Base-by-base conservation (phyloP, 2,113 vertebrate species). In the Symphodus melops region DNA sequence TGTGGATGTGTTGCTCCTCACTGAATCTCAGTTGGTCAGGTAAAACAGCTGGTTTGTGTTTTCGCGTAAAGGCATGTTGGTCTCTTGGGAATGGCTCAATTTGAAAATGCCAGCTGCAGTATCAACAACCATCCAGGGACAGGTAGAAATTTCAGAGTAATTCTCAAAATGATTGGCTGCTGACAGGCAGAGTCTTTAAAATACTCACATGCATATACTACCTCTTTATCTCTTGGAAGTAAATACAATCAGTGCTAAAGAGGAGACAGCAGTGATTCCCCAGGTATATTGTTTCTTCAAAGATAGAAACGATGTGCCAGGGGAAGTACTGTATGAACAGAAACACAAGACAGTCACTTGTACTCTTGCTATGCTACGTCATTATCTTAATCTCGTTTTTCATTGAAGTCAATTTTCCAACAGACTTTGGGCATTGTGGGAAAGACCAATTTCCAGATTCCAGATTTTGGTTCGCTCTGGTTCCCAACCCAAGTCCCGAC, bases 91-190 rank as follows among this genome's bases (percentile, higher is more conserved):
- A 57, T 58, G 21, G 51, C 37, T 59, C 53, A 55, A 52, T 71
- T 53, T 65, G 28, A 25, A 60, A 69, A 36, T 19, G 61, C 77
- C 80, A 65, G 79, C 68, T 79, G 64, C 55, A 44, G 23, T 51
- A 49, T 4, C n/a, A 6, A 49, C 5, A 2, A 23, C 20, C 48
- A 42, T 19, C 20, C 33, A 13, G 37, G 21, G 11, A 66, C 3
- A 55, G 55, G 20, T 48, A 25, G 21, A 33, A 0, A 61, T 52
- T 55, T n/a, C 19, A 37, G 14, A 8, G 5, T 68, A 65, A 68
- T 77, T 68, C 75, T 19, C 37, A 41, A 21, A 37, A 21, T 61
- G 52, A 71, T 49, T 67, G 68, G 33, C 62, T 57, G 39, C 42
- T 61, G 55, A 65, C 51, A 62, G 12, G 51, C 42, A 17, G 13